Conservation (phyloP, 2,797 vertebrate species). For the Enteromius mattozi region DNA sequence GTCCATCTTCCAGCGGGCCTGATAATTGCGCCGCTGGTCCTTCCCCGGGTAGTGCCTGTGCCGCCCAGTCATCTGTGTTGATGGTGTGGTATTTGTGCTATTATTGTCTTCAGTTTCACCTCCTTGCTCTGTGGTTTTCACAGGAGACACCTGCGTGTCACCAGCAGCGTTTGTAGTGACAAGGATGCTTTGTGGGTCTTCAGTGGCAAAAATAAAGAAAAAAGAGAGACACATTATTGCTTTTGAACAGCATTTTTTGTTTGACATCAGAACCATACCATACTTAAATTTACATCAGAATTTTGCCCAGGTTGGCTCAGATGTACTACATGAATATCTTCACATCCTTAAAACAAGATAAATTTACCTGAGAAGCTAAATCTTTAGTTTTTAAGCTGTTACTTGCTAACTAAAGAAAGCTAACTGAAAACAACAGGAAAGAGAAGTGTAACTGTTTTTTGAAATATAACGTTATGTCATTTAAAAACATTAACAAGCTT, state of each 20-base stretch:
- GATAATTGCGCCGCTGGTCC: conserved; percentile 87
- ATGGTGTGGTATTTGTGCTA: conserved; percentile 19
- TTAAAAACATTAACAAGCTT: background rate
- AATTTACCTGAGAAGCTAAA: background rate
- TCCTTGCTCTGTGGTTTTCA: conserved; percentile 38
- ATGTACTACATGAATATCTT: background rate
- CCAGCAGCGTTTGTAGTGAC: conserved; percentile 32
- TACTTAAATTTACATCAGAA: background rate
- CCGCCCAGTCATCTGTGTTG: conserved; percentile 33
- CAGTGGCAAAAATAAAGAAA: conserved; percentile 49
- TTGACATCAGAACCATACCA: background rate
- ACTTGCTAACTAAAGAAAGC: background rate
- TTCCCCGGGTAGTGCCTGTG: conserved; percentile 82
- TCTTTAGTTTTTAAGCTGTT: background rate
- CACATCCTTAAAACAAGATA: background rate
- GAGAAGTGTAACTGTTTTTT: background rate
- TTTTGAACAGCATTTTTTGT: background rate
- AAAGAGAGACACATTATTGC: background rate
- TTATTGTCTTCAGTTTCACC: conserved; percentile 38
- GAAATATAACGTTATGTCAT: background rate
- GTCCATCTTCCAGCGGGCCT: conserved; percentile 87
- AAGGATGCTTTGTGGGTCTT: conserved; percentile 55
- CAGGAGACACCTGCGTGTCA: conserved; percentile 5
- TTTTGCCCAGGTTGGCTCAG: background rate
- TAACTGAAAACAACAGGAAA: background rate